These are phyloP conservation scores for Enteromius anoplus DNA, from an alignment of 2,797 vertebrate genomes.

Conservation along the genomic window DNA sequence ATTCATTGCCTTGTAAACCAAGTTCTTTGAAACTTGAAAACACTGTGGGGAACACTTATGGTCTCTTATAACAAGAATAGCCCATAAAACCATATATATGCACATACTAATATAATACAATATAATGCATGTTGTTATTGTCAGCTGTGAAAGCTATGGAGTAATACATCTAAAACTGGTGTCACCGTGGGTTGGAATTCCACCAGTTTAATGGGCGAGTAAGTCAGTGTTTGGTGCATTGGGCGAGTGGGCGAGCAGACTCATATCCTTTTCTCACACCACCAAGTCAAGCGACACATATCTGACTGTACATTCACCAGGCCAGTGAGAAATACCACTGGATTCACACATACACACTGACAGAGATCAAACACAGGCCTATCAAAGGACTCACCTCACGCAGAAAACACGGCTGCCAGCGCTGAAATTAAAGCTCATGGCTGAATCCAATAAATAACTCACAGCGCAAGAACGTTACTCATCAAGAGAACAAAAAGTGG, in stretches of 20 bases:
- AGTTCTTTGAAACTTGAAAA: background rate
- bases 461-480: constrained; percentile 17
- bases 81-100: background rate
- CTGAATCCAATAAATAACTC: constrained; percentile 20
- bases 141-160: constrained; percentile 2
- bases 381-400: constrained; percentile 17
- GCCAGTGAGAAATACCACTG: constrained; percentile 59
- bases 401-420: constrained; percentile 13
- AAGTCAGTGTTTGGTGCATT: background rate
- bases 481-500: constrained; percentile 21
- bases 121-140: background rate
- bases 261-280: constrained; percentile 36
- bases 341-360: constrained; percentile 34
- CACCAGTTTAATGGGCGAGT: background rate
- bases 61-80: background rate
- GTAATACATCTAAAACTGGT: background rate
- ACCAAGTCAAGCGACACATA: constrained; percentile 44
- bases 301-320: constrained; percentile 61
- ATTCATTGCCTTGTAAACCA: background rate
- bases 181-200: background rate
- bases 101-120: no score
- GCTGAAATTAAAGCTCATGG: constrained; percentile 5
- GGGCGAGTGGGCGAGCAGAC: background rate
- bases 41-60: no score
- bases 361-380: constrained; percentile 27